phyloP scores from a whole-genome alignment of 2,113 vertebrate genomes.

The Synodontis membranacea region DNA sequence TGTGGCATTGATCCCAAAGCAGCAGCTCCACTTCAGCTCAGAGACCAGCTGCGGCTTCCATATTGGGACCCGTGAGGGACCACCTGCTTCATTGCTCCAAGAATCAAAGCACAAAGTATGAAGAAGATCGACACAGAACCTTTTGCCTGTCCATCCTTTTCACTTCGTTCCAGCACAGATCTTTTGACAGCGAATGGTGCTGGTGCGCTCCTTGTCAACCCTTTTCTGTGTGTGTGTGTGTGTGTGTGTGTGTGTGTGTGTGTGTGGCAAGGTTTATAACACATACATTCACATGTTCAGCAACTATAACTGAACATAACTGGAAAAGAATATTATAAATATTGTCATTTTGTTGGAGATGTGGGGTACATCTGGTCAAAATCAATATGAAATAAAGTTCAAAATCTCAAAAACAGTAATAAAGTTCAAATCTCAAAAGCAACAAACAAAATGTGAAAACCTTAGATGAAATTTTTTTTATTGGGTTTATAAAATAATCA shows the following conservation, averaged over 20 bases:
- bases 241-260: too few species aligned
- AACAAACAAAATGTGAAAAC: neutral
- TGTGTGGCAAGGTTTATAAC: neutral
- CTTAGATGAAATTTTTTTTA: too few species aligned
- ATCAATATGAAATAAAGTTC: neutral
- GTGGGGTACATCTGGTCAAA: neutral
- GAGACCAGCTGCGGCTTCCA: slow-evolving; percentile 40
- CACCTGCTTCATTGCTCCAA: slow-evolving; percentile 25
- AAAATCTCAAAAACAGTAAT: neutral
- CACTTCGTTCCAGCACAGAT: neutral
- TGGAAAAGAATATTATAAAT: too few species aligned
- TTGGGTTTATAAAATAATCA: neutral
- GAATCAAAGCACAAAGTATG: slow-evolving; percentile 14
- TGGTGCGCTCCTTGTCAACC: neutral
- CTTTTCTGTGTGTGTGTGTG: too few species aligned
- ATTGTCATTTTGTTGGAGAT: neutral
- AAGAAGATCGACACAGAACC: neutral
- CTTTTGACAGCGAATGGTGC: neutral
- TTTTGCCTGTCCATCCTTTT: slow-evolving; percentile 16
- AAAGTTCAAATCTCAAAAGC: neutral
- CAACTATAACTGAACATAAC: too few species aligned
- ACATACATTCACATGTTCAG: neutral
- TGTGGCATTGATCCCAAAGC: slow-evolving; percentile 22
- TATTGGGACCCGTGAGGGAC: slow-evolving; percentile 14
- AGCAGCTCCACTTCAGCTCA: slow-evolving; percentile 21